A percentile compares a stretch with the other conserved stretches of the same genome.
Conservation (phyloP, 2,888 invertebrate species). For the Craniophora ligustri region DNA sequence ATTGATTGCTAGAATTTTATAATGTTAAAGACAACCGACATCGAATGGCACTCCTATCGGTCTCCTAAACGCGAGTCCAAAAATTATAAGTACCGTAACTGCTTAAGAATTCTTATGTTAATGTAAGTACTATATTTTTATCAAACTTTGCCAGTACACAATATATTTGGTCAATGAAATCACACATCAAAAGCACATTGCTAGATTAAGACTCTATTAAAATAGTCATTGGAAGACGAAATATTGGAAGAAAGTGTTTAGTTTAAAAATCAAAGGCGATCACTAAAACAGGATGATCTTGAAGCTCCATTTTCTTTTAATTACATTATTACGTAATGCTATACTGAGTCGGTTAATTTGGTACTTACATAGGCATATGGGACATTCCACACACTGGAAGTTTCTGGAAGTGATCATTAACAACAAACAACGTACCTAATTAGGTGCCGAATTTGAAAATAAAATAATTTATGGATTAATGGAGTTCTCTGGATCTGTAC, state of each 20-base stretch:
- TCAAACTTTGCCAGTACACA: slow-evolving; percentile 65
- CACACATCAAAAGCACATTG: slow-evolving; percentile 70
- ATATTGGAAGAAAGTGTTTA: slow-evolving; percentile 27
- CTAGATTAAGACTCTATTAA: slow-evolving; percentile 19
- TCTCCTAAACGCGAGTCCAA: slow-evolving; percentile 7
- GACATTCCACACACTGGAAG: too few relatives aligned
- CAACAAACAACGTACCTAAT: too few relatives aligned
- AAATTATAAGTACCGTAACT: slow-evolving; percentile 56
- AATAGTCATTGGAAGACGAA: slow-evolving; percentile 56
- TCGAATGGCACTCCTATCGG: slow-evolving; percentile 24
- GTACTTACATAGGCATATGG: too few relatives aligned
- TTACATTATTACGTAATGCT: too few relatives aligned
- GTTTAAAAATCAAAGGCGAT: slow-evolving; percentile 1
- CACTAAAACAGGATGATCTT: too few relatives aligned
- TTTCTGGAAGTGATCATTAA: too few relatives aligned
- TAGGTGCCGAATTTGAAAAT: too few relatives aligned
- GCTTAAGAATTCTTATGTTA: slow-evolving; percentile 40
- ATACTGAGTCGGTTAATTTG: too few relatives aligned
- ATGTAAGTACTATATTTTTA: slow-evolving; percentile 56
- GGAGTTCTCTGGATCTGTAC: too few relatives aligned
- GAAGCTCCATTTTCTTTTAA: too few relatives aligned
- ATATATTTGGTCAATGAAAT: slow-evolving; percentile 78
- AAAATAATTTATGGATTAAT: too few relatives aligned
- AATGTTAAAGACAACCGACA: slow-evolving; percentile 51
- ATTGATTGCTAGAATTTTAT: slow-evolving; percentile 53